Percentiles rank a stretch among this genome's conserved stretches.
Conservation (phyloP, 2,113 vertebrate species). For the Neotoma lepida region DNA sequence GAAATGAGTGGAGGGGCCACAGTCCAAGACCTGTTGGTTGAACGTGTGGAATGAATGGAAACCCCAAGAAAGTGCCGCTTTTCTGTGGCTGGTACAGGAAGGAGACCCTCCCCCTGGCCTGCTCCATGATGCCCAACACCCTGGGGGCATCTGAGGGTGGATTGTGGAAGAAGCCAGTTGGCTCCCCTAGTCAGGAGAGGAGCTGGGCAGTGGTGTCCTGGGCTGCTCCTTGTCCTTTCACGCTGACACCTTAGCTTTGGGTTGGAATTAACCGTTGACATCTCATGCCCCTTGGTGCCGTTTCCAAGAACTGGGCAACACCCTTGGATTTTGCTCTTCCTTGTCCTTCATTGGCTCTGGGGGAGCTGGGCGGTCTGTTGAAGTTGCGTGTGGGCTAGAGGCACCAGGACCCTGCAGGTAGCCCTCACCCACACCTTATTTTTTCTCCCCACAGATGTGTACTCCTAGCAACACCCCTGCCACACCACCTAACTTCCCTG, state of each 20-base stretch:
- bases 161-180: background rate
- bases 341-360: background rate
- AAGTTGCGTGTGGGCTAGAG: background rate
- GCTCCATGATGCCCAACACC: no score
- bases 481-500: constrained; percentile 96
- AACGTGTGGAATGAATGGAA: rapidly evolving
- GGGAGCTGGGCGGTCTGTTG: no score
- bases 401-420: rapidly evolving
- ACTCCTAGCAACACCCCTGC: constrained; percentile 97
- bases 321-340: background rate
- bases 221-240: constrained; percentile 38
- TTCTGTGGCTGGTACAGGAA: rapidly evolving
- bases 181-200: background rate
- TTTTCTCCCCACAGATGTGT: constrained; percentile 89
- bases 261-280: background rate
- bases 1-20: background rate
- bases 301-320: background rate
- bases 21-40: background rate
- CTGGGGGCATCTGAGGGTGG: background rate
- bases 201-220: background rate
- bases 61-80: background rate
- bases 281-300: rapidly evolving
- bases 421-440: background rate
- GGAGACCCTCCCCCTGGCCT: background rate
- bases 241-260: constrained; percentile 19